Evolutionary conservation across 2,797 vertebrate species (phyloP).

Genomic region (Myotis myotis): DNA sequence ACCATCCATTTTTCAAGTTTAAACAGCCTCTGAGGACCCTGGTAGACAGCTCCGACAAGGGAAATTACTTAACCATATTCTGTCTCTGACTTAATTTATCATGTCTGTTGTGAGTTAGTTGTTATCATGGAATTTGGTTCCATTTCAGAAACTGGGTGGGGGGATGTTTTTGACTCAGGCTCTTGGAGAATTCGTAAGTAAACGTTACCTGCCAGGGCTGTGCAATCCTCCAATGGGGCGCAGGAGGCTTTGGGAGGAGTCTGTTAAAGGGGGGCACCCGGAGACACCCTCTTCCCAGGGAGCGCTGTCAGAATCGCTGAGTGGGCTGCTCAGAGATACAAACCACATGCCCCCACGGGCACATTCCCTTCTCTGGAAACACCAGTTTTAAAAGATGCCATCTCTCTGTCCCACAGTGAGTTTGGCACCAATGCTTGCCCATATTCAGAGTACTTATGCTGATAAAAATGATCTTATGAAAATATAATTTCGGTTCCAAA

Average conservation of each 20-base stretch:
- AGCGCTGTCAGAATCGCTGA: background rate
- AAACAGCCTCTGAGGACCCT: background rate
- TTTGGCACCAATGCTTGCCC: background rate
- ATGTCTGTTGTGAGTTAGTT: constrained; percentile 65
- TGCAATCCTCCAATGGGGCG: constrained; percentile 38
- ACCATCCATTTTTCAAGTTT: background rate
- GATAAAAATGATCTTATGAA: constrained; percentile 60
- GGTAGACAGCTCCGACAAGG: constrained; percentile 12
- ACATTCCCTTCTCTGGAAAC: background rate
- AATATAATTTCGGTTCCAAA: constrained; percentile 56
- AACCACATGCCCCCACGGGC: background rate
- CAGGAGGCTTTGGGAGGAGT: background rate
- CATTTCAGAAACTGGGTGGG: constrained; percentile 60
- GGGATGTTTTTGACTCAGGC: constrained; percentile 47
- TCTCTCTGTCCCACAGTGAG: constrained; percentile 26
- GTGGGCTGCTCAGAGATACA: background rate
- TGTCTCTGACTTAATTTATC: constrained; percentile 54
- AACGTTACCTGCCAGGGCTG: constrained; percentile 22
- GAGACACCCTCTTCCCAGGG: constrained; percentile 29
- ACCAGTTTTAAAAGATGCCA: constrained; percentile 4
- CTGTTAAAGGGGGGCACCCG: background rate
- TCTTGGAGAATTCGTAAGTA: constrained; percentile 50
- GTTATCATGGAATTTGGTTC: constrained; percentile 64
- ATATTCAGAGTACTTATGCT: background rate
- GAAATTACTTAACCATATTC: background rate